Conservation (phyloP, 2,797 vertebrate genomes). For the Echiichthys vipera region DNA sequence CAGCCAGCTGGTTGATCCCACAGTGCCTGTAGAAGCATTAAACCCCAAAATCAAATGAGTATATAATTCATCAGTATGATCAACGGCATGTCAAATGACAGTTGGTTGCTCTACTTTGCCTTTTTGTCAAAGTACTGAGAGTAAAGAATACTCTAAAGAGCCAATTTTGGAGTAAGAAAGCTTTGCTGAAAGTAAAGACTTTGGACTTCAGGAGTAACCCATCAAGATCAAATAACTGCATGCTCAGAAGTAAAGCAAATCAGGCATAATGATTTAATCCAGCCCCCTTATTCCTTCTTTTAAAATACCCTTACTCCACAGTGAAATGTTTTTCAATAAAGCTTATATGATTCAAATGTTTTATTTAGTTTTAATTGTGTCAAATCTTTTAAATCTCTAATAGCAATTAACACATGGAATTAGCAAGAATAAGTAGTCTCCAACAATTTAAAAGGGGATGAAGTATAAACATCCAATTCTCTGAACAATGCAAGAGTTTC, state of each 20-base stretch:
- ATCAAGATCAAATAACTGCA: not conserved
- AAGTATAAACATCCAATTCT: not conserved
- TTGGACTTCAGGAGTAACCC: not conserved
- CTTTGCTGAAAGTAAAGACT: constrained; percentile 2
- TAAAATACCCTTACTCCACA: not conserved
- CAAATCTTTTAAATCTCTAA: not conserved
- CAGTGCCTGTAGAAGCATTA: constrained; percentile 45
- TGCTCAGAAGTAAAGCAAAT: not conserved
- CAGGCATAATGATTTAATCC: not conserved
- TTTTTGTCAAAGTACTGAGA: constrained; percentile 19
- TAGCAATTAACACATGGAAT: not conserved
- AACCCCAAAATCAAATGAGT: constrained; percentile 48
- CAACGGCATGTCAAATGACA: constrained; percentile 53
- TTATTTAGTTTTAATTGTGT: not conserved
- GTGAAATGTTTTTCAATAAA: not conserved
- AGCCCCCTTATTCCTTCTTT: not conserved
- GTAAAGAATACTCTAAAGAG: constrained; percentile 12
- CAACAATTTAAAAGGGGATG: not conserved
- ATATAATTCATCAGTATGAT: constrained; percentile 62
- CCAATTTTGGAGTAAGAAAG: not conserved
- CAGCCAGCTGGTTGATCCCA: constrained; percentile 61
- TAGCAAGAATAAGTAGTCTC: not conserved
- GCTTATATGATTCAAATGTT: not conserved
- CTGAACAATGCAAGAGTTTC: not conserved
- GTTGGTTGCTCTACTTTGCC: constrained; percentile 26